Evolutionary conservation across 2,797 vertebrate species (phyloP), one percentile per base, ranked within the genome.

Genomic region (Muscicapa striata): DNA sequence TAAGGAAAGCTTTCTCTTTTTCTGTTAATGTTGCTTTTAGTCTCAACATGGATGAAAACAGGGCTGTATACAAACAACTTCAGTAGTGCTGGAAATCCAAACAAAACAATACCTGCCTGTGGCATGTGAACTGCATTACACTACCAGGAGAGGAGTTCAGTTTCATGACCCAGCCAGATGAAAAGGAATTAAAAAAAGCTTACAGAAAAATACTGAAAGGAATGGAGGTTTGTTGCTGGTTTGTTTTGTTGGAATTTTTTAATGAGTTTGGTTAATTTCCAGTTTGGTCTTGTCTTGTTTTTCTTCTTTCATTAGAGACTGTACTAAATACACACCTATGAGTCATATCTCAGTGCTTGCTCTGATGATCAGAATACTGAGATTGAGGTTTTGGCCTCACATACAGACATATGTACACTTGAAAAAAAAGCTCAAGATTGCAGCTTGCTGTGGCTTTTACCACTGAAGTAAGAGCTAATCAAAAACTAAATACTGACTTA

Each of bases 401-500:
- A 24, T 23, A 21, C 32, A 52, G 26, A 62, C 24, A 63, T 23
- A 78, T 32, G n/a, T 18, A 34, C 15, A 17, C 22, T 72, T 3
- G 6, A 2, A 36, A 68, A 58, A 79, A 52, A 67, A 59, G 5
- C 66, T 64, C 1, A 5, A 48, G 61, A 64, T 32, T n/a, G 27
- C n/a, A 69, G 66, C 32, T 83, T 51, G 21, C 82, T 89, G 69
- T 81, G 76, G 70, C 55, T 94, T 87, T 91, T 91, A 66, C 55
- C 69, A 57, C 27, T 27, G 26, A 76, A 96, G 58, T 52, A 83
- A 92, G 83, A 91, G 69, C 76, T 73, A 72, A 89, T 64, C 40
- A 54, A 86, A 94, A 90, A 11, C 67, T 82, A 84, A 93, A 90
- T 90, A 90, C 91, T 76, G 69, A 93, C 82, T 93, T 73, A 89